Evolutionary conservation across 2,113 vertebrate species (phyloP), one percentile per base, ranked within the genome.

Genomic region (Platycercus adscitus): DNA sequence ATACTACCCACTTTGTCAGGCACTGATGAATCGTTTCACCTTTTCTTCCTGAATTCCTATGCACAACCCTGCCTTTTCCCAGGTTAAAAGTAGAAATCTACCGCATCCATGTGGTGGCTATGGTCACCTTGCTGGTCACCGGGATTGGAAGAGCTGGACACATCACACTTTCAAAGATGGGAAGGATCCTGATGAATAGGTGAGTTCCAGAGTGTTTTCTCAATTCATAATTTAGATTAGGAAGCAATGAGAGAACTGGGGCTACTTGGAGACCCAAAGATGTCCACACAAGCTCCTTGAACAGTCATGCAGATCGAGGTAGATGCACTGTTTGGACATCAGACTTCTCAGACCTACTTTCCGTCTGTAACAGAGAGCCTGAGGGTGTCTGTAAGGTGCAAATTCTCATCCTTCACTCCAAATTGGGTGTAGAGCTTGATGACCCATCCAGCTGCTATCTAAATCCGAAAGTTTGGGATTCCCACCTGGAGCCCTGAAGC

Each of bases 21-120:
- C 41, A 7, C 28, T 17, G 47, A 5, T 28, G 41, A 4, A 19
- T 63, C 47, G 37, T 50, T 91, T 50, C 61, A 46, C 23, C 41
- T 12, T 68, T 46, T n/a, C 47, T 52, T 35, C 19, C n/a, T 25
- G 14, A n/a, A 7, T 19, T 71, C 25, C 14, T 39, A 11, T 3
- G 8, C 18, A 10, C 39, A 10, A 24, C 33, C 15, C 29, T 76
- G 60, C 24, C 61, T 9, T 47, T 71, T 52, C 7, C 25, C 39
- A 26, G 31, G 16, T 23, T 29, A 17, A 31, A 25, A 0, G 0
- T 5, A 47, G 47, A 44, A 39, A 23, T 44, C 28, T 66, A 55
- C 19, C 46, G 13, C 3, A 1, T 41, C 41, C 0, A 0, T 18
- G 11, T 20, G 17, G 11, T 70, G 6, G 11, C 35, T 41, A 0